Base-by-base conservation (phyloP, 1,140 invertebrate species). In the Andrena cerasifolii region DNA sequence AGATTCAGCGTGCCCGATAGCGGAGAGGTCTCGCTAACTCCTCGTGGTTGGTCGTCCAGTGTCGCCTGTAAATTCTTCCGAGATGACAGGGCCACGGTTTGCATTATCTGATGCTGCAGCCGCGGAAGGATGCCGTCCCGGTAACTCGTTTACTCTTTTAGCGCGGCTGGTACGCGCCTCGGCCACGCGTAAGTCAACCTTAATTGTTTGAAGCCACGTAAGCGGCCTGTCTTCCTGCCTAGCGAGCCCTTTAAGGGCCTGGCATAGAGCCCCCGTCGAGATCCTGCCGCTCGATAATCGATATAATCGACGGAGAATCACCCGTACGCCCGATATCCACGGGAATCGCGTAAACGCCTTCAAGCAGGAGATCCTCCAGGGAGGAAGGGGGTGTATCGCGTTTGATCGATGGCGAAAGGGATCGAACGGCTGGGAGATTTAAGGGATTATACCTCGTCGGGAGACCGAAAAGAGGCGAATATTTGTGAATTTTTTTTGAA, bases 51-150 rank as follows among this genome's bases (percentile, higher is more conserved):
- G 40, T 21, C 49, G 67, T 53, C 16, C 78, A 26, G 53, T 79
- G 85, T 90, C 86, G 85, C 45, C 90, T 61, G 86, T 92, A 91
- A 91, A 92, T 92, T 91, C 87, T 84, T 88, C 79, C 75, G 78
- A 88, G 87, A 92, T 90, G 88, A 91, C 89, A 90, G 89, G 78
- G 77, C 56, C 61, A 61, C 72, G 79, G 84, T 63, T 70, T 10
- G 82, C 51, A 80, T 84, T 84, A 90, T 89, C 89, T 88, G 90
- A 90, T 89, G 86, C 79, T 24, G 47, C 24, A 62, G 73, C 24
- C 65, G 51, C 72, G 58, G 78, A 53, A 70, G 67, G 54, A 67
- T 49, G 66, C 65, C 79, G 77, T 61, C 36, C 77, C 81, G 67
- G 83, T 49, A 77, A 87, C 79, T 86, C 83, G 85, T 87, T 89